These are phyloP conservation scores for Lagocephalus sceleratus DNA, from an alignment of 2,797 vertebrate genomes.

Conservation along the genomic window DNA sequence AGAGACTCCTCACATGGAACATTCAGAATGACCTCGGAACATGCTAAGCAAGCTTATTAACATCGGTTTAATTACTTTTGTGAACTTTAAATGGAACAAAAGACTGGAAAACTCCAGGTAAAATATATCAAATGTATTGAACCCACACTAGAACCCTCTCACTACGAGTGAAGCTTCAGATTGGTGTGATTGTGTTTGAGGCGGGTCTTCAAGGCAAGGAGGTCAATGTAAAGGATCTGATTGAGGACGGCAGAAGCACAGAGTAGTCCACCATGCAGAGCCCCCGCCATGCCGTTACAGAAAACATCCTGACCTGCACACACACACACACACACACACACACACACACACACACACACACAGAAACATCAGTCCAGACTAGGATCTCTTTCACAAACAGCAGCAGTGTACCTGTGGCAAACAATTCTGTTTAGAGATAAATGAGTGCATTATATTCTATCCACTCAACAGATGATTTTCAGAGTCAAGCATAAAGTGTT, in stretches of 20 bases:
- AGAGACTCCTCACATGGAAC: too few relatives aligned
- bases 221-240: constrained; percentile 78
- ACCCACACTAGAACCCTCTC: background rate
- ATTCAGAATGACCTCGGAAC: too few relatives aligned
- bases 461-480: too few relatives aligned
- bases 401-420: too few relatives aligned
- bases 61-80: too few relatives aligned
- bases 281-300: constrained; percentile 79
- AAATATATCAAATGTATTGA: background rate
- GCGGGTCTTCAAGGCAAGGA: constrained; percentile 72
- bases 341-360: background rate
- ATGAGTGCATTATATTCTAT: too few relatives aligned
- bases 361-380: too few relatives aligned
- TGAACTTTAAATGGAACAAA: too few relatives aligned
- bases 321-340: constrained; percentile 6
- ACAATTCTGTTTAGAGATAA: too few relatives aligned
- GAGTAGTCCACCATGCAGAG: constrained; percentile 76
- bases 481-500: too few relatives aligned
- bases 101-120: background rate
- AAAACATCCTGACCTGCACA: constrained; percentile 77
- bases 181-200: constrained; percentile 57
- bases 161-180: constrained; percentile 7
- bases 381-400: too few relatives aligned
- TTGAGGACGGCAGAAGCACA: constrained; percentile 77
- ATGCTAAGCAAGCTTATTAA: too few relatives aligned